phyloP scores from a whole-genome alignment of 2,113 vertebrate genomes.

The Oncorhynchus tshawytscha region DNA sequence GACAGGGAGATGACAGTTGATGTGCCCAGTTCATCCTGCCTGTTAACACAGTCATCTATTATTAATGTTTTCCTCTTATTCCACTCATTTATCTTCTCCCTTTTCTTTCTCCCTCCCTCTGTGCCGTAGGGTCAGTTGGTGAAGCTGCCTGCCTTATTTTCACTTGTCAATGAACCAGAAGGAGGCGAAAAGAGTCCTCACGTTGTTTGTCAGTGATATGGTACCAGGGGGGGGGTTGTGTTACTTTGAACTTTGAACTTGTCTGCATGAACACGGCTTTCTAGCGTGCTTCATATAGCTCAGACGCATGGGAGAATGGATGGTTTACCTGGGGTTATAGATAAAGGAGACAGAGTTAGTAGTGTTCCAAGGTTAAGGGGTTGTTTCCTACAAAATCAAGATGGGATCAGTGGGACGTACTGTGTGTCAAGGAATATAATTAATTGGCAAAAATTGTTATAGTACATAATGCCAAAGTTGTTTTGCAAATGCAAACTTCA shows the following conservation, averaged over 20 bases:
- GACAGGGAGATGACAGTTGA: conserved; percentile 48
- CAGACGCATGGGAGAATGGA: conserved; percentile 33
- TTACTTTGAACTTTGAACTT: conserved; percentile 67
- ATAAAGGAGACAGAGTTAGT: conserved; percentile 7
- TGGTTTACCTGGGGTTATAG: conserved; percentile 39
- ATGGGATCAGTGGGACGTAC: not conserved
- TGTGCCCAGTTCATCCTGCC: conserved; percentile 28
- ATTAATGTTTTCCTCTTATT: conserved; percentile 32
- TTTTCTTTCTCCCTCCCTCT: not conserved
- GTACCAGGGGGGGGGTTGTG: conserved; percentile 38
- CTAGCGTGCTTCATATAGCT: conserved; percentile 42
- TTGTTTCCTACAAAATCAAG: conserved; percentile 5
- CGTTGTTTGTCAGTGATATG: conserved; percentile 54
- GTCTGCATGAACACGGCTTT: conserved; percentile 57
- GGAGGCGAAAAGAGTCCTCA: conserved; percentile 39
- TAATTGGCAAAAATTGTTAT: not conserved
- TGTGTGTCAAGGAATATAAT: not conserved
- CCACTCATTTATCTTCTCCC: not conserved
- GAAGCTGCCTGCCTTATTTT: conserved; percentile 31
- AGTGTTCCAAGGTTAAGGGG: conserved; percentile 6
- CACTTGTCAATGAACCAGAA: conserved; percentile 44
- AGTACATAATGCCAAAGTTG: not conserved
- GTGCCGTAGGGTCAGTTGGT: conserved; percentile 38
- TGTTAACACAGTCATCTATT: conserved; percentile 52
- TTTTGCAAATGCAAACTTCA: not conserved